Evolutionary conservation across 2,113 vertebrate species (phyloP).

Genomic region (Eptesicus fuscus): DNA sequence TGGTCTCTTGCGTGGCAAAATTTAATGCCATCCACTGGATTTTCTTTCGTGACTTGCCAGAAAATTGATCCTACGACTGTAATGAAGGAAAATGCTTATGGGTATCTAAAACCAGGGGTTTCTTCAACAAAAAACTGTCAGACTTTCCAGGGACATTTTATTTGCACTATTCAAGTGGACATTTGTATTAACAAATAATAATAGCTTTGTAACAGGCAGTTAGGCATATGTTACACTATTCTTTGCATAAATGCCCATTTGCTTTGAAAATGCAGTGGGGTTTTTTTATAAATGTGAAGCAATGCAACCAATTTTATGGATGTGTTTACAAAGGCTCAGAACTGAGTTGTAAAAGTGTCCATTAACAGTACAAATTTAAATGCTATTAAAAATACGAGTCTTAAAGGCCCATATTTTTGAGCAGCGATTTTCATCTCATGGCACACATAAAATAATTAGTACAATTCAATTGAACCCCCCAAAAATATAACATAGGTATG

Average conservation of each 20-base stretch:
- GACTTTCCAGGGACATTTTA: not conserved
- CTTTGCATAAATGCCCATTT: slow-evolving; percentile 30
- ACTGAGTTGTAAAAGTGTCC: not conserved
- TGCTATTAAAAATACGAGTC: not conserved
- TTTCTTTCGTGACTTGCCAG: not conserved
- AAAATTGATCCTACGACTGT: not conserved
- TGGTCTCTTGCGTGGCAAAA: not conserved
- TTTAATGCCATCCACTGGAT: not conserved
- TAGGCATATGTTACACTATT: slow-evolving; percentile 12
- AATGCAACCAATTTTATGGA: not conserved
- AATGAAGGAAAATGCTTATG: not conserved
- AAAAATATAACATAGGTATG: not conserved
- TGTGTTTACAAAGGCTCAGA: slow-evolving; percentile 31
- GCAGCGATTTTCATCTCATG: not conserved
- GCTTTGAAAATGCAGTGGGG: not conserved
- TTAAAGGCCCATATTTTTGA: not conserved
- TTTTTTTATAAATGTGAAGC: slow-evolving; percentile 57
- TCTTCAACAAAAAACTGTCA: not conserved
- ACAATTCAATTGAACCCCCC: not conserved
- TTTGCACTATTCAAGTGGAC: not conserved
- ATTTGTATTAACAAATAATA: slow-evolving; percentile 31
- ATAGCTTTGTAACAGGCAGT: slow-evolving; percentile 37
- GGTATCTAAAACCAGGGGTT: not conserved
- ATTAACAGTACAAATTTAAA: slow-evolving; percentile 43
- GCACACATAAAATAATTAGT: not conserved